These are phyloP conservation scores for Malurus leucopterus DNA, from an alignment of 2,797 vertebrate species.

Conservation along the genomic window DNA sequence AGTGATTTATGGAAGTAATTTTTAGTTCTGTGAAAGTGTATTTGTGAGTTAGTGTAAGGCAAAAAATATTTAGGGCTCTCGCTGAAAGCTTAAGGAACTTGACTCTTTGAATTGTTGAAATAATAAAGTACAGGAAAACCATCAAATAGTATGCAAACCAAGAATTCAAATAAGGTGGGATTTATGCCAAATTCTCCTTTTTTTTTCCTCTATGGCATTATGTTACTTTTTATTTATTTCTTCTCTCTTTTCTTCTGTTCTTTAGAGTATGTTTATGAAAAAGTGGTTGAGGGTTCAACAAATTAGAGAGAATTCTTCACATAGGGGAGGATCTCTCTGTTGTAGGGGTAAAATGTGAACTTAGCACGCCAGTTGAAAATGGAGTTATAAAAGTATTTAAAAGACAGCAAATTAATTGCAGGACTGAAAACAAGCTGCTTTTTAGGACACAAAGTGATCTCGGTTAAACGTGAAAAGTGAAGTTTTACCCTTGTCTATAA, in stretches of 20 bases:
- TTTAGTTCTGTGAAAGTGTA: background rate
- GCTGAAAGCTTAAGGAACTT: background rate
- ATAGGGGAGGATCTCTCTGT: background rate
- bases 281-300: background rate
- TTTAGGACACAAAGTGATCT: background rate
- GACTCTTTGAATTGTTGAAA: background rate
- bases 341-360: background rate
- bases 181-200: background rate
- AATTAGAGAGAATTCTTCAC: background rate
- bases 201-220: background rate
- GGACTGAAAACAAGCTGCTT: background rate
- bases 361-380: background rate
- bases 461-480: background rate
- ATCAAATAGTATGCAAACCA: background rate
- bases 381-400: background rate
- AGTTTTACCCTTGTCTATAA: background rate
- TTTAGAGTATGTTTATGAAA: background rate
- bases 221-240: background rate
- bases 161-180: background rate
- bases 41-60: background rate
- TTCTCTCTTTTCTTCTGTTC: background rate
- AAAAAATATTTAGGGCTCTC: background rate
- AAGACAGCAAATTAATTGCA: background rate
- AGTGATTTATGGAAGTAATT: background rate
- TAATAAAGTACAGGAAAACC: background rate